These are phyloP conservation scores for Pyralis farinalis DNA, from an alignment of 2,888 invertebrate genomes.

Conservation along the genomic window DNA sequence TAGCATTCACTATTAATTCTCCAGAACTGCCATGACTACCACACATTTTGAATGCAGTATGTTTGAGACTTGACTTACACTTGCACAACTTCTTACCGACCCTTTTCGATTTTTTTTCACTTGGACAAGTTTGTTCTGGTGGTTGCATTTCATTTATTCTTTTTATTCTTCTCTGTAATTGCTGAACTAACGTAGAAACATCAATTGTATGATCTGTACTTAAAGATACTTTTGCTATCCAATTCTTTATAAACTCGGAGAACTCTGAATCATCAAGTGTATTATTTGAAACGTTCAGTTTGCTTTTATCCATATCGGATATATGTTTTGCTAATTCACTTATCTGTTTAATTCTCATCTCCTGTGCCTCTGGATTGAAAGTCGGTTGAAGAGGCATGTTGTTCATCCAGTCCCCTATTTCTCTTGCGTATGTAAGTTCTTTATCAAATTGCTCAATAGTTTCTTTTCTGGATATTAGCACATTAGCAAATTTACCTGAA, in stretches of 20 bases:
- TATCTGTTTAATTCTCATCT: conserved; percentile 33
- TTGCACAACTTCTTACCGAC: neutral
- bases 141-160: conserved; percentile 23
- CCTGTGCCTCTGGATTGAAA: conserved; percentile 20
- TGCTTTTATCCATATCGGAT: conserved; percentile 25
- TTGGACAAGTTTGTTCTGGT: neutral
- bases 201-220: conserved; percentile 31
- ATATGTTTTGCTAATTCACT: conserved; percentile 44
- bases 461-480: conserved; percentile 32
- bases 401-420: conserved; percentile 53
- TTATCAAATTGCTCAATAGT: conserved; percentile 31
- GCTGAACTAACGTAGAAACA: conserved; percentile 29
- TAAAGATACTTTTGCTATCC: conserved; percentile 44
- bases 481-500: too few species aligned
- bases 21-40: conserved; percentile 26
- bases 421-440: conserved; percentile 43
- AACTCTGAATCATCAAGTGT: conserved; percentile 27
- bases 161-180: conserved; percentile 43
- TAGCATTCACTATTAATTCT: conserved; percentile 35
- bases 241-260: conserved; percentile 33
- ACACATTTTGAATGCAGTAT: neutral
- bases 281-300: conserved; percentile 20
- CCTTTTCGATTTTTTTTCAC: neutral
- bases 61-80: neutral
- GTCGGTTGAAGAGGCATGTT: conserved; percentile 43